phyloP scores from a whole-genome alignment of 2,113 vertebrate species.

The Pteruthius melanotis region DNA sequence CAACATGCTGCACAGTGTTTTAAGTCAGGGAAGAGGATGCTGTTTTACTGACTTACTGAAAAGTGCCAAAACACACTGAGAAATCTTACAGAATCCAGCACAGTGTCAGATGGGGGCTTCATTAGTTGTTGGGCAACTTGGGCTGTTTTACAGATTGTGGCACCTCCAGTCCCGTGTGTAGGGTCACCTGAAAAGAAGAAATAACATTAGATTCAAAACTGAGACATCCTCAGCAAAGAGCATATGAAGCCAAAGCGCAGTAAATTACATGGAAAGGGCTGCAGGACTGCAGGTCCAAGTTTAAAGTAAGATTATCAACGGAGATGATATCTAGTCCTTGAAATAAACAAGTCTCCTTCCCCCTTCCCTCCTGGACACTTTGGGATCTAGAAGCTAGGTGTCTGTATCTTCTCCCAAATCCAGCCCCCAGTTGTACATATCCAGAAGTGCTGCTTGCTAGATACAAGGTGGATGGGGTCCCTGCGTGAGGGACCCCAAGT shows the following conservation, averaged over 20 bases:
- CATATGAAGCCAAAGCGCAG: neutral
- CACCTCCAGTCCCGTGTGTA: conserved; percentile 90
- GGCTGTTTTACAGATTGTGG: conserved; percentile 80
- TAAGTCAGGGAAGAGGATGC: neutral
- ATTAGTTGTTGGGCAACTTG: conserved; percentile 72
- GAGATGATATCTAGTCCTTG: neutral
- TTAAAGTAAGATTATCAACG: neutral
- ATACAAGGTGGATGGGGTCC: neutral
- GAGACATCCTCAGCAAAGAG: neutral
- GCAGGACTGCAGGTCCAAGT: neutral
- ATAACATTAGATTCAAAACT: neutral
- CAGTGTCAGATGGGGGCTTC: neutral
- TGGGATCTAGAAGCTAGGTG: neutral
- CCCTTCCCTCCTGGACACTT: neutral
- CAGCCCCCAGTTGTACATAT: neutral
- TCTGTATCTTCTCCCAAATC: neutral
- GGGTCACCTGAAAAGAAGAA: conserved; percentile 82
- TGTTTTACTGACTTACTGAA: conserved; percentile 4
- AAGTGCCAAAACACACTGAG: conserved; percentile 26
- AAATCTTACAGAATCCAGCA: conserved; percentile 48
- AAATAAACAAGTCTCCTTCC: neutral
- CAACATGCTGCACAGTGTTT: neutral
- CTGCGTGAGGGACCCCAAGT: neutral
- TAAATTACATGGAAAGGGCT: neutral
- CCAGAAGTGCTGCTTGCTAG: neutral